Evolutionary conservation across 2,888 invertebrate species (phyloP), one percentile per base, ranked within the genome.

Genomic region (Andrena bicolor): DNA sequence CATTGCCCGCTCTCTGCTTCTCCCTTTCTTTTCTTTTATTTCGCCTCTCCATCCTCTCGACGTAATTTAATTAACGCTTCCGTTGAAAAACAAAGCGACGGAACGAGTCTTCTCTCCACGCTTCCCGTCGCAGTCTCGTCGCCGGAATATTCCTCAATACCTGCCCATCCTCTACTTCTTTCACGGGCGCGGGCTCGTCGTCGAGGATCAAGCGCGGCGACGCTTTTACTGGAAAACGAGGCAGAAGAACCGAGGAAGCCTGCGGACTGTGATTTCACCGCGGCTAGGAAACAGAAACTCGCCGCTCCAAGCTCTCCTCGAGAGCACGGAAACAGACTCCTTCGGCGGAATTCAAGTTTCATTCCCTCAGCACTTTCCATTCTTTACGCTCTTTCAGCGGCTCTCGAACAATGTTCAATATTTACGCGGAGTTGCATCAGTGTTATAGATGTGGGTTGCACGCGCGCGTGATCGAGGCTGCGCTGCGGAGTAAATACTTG

Each of bases 61-160:
- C 58, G 65, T 70, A 84, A 86, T 86, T 84, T 86, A 86, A 82
- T 84, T 86, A 86, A 86, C 80, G 84, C 76, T 86, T 77, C 70
- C 75, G 84, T 72, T 63, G 51, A 56, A 70, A 86, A 78, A 76
- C 76, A 80, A 86, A 76, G 60, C 72, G 35, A 56, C 26, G 26
- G 10, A 73, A 64, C 70, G 53, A 30, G 41, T 23, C 53, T 60
- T 58, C 56, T 49, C 56, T 64, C 49, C 30, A 23, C 63, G 64
- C 65, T 49, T 65, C 35, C 35, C 20, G 20, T 10, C 20, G 32
- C 20, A 48, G 23, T 16, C 64, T 64, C 64, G 64, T n/a, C 61
- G 5, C 32, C 5, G 61, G 32, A 35, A 63, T 63, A 63, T 63
- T 32, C 61, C 20, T 13, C 32, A 63, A 63, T 35, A 35, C 61